Evolutionary conservation across 2,797 vertebrate genomes (phyloP).

Genomic region (Typhlichthys subterraneus): DNA sequence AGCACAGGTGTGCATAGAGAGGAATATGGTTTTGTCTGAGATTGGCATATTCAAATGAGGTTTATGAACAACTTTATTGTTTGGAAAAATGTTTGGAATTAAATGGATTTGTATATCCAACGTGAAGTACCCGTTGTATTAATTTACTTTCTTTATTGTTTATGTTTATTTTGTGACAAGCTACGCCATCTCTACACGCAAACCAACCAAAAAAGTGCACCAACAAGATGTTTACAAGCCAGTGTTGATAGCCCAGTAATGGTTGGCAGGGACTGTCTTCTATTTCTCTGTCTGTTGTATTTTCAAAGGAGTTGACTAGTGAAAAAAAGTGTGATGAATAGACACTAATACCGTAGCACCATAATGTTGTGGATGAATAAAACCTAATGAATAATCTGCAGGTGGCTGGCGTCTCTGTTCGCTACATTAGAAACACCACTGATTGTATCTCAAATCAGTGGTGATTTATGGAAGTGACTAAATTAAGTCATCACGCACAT

Average conservation of each 20-base stretch:
- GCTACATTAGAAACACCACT: slow-evolving; percentile 33
- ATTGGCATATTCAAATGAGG: too few relatives aligned
- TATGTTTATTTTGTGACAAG: too few relatives aligned
- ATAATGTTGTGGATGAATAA: slow-evolving; percentile 26
- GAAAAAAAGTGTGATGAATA: slow-evolving; percentile 38
- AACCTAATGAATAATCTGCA: slow-evolving; percentile 37
- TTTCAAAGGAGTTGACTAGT: slow-evolving; percentile 10
- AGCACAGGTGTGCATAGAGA: too few relatives aligned
- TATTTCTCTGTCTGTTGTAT: background rate
- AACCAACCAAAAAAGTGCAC: too few relatives aligned
- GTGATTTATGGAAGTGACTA: slow-evolving; percentile 26
- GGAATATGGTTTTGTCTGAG: too few relatives aligned
- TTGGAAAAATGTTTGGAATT: too few relatives aligned
- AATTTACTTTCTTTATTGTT: too few relatives aligned
- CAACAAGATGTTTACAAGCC: slow-evolving; percentile 18
- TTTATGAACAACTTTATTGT: too few relatives aligned
- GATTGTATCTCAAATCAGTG: slow-evolving; percentile 49
- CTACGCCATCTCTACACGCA: too few relatives aligned
- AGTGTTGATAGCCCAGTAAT: slow-evolving; percentile 21
- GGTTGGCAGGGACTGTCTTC: background rate
- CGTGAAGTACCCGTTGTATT: too few relatives aligned
- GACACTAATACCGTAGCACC: slow-evolving; percentile 33
- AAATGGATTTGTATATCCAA: too few relatives aligned
- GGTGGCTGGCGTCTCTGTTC: slow-evolving; percentile 40
- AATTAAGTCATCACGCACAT: slow-evolving; percentile 21